phyloP scores from a whole-genome alignment of 2,888 invertebrate species.

The Xestia xanthographa region DNA sequence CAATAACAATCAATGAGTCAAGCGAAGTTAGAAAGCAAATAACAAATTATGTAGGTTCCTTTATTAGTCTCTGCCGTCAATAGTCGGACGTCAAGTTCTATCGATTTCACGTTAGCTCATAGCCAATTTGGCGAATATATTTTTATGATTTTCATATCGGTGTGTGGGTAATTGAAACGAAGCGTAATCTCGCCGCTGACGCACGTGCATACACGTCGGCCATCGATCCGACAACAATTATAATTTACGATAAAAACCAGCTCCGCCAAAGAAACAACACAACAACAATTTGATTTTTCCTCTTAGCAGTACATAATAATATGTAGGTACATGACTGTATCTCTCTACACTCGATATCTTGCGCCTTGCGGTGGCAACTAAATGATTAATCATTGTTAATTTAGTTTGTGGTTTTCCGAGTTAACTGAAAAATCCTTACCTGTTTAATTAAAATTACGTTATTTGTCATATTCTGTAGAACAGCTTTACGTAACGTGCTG shows the following conservation, averaged over 20 bases:
- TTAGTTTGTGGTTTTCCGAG: conserved; percentile 57
- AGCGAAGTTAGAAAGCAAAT: conserved; percentile 33
- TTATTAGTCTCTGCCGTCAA: conserved; percentile 50
- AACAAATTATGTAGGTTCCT: conserved; percentile 26
- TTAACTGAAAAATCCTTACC: conserved; percentile 4
- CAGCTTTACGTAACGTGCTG: no score
- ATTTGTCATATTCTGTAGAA: background rate
- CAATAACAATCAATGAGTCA: conserved; percentile 50
- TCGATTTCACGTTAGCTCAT: conserved; percentile 70
- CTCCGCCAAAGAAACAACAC: conserved; percentile 64
- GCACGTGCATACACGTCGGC: conserved; percentile 75
- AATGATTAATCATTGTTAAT: conserved; percentile 36
- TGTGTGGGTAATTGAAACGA: conserved; percentile 76
- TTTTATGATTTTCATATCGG: conserved; percentile 81
- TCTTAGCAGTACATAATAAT: conserved; percentile 44
- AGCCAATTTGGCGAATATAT: conserved; percentile 77
- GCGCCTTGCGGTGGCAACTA: conserved; percentile 46
- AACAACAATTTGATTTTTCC: conserved; percentile 60
- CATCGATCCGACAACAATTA: conserved; percentile 75
- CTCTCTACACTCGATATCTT: conserved; percentile 15
- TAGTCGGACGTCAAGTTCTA: conserved; percentile 59
- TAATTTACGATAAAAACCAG: conserved; percentile 75
- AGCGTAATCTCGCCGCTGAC: conserved; percentile 78
- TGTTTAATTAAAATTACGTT: conserved; percentile 1
- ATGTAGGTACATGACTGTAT: background rate